Evolutionary conservation across 2,113 vertebrate genomes (phyloP).

Genomic region (Hyla sarda): DNA sequence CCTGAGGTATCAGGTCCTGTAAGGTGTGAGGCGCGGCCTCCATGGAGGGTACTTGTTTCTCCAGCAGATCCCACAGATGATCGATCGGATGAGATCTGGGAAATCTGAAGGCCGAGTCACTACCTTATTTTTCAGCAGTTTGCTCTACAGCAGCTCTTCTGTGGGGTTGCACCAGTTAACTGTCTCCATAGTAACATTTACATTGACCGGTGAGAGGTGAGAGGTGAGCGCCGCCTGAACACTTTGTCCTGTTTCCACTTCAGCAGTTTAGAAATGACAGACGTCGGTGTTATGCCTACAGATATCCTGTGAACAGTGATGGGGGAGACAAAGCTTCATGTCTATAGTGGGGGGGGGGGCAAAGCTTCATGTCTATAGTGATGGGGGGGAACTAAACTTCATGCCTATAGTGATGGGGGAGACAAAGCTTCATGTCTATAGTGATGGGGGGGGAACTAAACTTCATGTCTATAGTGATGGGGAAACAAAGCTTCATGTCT

Average conservation of each 20-base stretch:
- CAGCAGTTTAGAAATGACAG: not conserved
- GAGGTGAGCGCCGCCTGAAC: not conserved
- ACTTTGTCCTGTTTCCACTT: not conserved
- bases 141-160: too few relatives aligned
- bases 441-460: too few relatives aligned
- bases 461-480: too few relatives aligned
- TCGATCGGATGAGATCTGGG: too few relatives aligned
- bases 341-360: slow-evolving; percentile 2
- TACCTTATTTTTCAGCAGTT: too few relatives aligned
- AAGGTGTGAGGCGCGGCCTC: too few relatives aligned
- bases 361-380: slow-evolving; percentile 20
- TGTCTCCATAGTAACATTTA: not conserved
- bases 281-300: not conserved
- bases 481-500: slow-evolving; percentile 15
- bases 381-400: too few relatives aligned
- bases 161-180: not conserved
- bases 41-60: too few relatives aligned
- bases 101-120: too few relatives aligned
- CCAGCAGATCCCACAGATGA: too few relatives aligned
- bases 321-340: slow-evolving; percentile 5
- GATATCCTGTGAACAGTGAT: not conserved
- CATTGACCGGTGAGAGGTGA: not conserved
- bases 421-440: slow-evolving; percentile 17
- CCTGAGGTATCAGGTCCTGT: too few relatives aligned
- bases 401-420: not conserved